phyloP scores from a whole-genome alignment of 2,797 vertebrate genomes.

The Myotis findleyi region DNA sequence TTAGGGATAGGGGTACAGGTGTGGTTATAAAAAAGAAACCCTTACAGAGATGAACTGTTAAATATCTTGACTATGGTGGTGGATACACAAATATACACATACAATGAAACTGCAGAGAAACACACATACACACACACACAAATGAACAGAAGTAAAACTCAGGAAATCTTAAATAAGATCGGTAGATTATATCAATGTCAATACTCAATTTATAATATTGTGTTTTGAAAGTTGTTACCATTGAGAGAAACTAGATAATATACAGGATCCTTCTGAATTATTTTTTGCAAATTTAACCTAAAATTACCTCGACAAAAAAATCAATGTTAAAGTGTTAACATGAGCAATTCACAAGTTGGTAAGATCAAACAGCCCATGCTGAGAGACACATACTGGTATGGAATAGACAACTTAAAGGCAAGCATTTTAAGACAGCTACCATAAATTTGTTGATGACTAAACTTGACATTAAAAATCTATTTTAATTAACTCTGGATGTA shows the following conservation, averaged over 20 bases:
- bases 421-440: not conserved
- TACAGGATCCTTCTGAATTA: not conserved
- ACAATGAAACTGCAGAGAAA: not conserved
- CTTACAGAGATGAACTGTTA: not conserved
- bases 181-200: not conserved
- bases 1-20: not conserved
- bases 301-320: slow-evolving; percentile 14
- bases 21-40: not conserved
- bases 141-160: not conserved
- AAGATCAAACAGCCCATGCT: not conserved
- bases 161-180: not conserved
- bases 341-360: not conserved
- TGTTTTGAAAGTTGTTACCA: not conserved
- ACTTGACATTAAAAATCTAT: not conserved
- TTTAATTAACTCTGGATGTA: not conserved
- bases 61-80: not conserved
- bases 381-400: not conserved
- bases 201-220: not conserved
- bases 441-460: not conserved
- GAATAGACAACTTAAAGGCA: not conserved
- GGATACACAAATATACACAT: not conserved
- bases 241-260: not conserved
- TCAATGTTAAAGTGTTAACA: not conserved
- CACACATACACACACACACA: not conserved
- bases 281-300: not conserved